phyloP scores from a whole-genome alignment of 2,888 invertebrate genomes.

The Didymodactylos carnosus region DNA sequence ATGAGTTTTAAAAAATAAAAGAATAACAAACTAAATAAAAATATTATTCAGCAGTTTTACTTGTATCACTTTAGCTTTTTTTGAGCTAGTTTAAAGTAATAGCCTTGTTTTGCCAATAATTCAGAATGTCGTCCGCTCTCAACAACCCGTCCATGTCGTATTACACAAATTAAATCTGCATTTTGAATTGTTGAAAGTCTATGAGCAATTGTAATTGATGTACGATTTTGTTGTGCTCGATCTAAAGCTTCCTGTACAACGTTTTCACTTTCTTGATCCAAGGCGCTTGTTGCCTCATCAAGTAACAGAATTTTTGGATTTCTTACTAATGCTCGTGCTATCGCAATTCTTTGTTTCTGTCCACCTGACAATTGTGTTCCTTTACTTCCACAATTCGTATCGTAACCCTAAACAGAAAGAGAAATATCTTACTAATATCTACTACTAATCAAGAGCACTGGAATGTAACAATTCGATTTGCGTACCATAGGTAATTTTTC shows the following conservation, averaged over 20 bases:
- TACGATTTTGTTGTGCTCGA: background rate
- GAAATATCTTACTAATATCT: background rate
- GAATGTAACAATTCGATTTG: background rate
- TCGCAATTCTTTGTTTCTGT: constrained; percentile 8
- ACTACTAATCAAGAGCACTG: too few species aligned
- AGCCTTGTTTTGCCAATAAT: background rate
- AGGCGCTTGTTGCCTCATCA: background rate
- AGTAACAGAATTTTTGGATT: constrained; percentile 11
- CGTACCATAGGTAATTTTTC: constrained; percentile 2
- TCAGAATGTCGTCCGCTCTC: background rate
- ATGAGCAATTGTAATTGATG: background rate
- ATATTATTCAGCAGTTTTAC: too few species aligned
- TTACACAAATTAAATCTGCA: background rate
- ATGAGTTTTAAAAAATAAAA: too few species aligned
- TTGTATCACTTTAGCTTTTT: background rate
- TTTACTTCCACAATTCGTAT: constrained; percentile 11
- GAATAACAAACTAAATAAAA: too few species aligned
- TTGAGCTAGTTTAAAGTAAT: background rate
- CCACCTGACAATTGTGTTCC: constrained; percentile 12
- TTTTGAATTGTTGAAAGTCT: background rate
- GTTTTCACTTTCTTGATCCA: background rate
- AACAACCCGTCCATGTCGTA: background rate
- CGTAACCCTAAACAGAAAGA: background rate
- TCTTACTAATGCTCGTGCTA: constrained; percentile 5
- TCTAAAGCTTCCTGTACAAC: background rate